These are phyloP conservation scores for Anodontia alba DNA, from an alignment of 2,888 invertebrate species.

Conservation along the genomic window DNA sequence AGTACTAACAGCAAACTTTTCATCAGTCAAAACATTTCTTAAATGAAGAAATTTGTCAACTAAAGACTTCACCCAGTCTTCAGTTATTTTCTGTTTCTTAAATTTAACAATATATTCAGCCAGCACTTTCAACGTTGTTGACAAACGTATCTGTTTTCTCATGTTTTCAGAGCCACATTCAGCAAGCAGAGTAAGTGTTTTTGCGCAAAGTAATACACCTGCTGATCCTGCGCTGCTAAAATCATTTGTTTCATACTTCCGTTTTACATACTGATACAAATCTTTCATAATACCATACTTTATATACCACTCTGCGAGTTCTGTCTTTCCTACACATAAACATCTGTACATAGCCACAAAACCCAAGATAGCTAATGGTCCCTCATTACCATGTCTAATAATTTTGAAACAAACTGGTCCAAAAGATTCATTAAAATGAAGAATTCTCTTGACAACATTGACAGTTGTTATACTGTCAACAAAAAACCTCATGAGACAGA, in stretches of 20 bases:
- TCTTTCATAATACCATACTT: conserved; percentile 55
- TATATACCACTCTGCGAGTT: conserved; percentile 47
- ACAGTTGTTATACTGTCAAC: conserved; percentile 51
- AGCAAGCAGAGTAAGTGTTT: conserved; percentile 39
- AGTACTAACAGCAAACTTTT: conserved; percentile 25
- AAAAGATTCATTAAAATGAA: conserved; percentile 43
- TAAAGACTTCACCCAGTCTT: neutral
- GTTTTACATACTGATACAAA: conserved; percentile 44
- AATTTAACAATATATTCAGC: conserved; percentile 49
- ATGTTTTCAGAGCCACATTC: conserved; percentile 46
- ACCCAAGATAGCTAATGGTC: conserved; percentile 28
- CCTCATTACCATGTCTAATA: conserved; percentile 48
- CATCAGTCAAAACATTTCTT: conserved; percentile 33
- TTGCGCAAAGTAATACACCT: conserved; percentile 37
- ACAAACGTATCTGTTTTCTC: conserved; percentile 43
- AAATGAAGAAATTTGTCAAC: conserved; percentile 19
- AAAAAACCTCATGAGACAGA: conserved; percentile 52
- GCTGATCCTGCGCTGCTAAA: conserved; percentile 30
- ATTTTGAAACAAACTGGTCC: conserved; percentile 54
- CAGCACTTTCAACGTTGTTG: conserved; percentile 45
- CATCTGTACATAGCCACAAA: conserved; percentile 47
- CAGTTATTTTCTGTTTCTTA: conserved; percentile 2
- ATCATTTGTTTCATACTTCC: conserved; percentile 25
- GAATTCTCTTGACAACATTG: conserved; percentile 56
- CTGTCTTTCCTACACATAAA: conserved; percentile 54